Conservation (phyloP, 1,140 invertebrate genomes). For the Branchinecta lynchi region DNA sequence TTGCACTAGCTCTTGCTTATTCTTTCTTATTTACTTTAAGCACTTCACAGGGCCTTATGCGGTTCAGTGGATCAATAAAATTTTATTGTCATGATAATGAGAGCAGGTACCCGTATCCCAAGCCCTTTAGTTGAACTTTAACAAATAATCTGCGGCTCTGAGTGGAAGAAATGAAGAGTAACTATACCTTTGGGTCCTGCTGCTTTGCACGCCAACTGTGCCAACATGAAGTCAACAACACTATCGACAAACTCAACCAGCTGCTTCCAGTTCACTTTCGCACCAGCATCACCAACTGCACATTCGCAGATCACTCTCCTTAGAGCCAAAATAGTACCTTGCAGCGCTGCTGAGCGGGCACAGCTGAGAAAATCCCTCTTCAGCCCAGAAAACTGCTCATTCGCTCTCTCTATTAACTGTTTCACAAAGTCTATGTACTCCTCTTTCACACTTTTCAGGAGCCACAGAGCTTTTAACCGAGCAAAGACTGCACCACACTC, state of each 20-base stretch:
- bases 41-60: no score
- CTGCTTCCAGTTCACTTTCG: not conserved
- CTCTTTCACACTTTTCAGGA: not conserved
- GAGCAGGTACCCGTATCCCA: no score
- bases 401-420: not conserved
- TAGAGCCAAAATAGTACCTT: not conserved
- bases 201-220: not conserved
- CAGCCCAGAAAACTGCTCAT: not conserved
- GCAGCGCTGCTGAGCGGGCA: not conserved
- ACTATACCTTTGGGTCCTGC: not conserved
- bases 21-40: no score
- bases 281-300: not conserved
- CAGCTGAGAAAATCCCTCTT: not conserved
- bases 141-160: no score
- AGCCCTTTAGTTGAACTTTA: no score
- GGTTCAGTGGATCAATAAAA: no score
- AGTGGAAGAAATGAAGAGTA: no score
- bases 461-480: conserved; percentile 28
- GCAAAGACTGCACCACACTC: conserved; percentile 37
- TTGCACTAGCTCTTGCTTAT: no score
- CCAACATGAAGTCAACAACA: not conserved
- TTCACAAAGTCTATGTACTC: not conserved
- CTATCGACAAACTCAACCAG: not conserved
- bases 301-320: not conserved
- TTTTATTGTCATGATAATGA: no score